Evolutionary conservation across 2,113 vertebrate genomes (phyloP).

Genomic region (Labeo rohita): DNA sequence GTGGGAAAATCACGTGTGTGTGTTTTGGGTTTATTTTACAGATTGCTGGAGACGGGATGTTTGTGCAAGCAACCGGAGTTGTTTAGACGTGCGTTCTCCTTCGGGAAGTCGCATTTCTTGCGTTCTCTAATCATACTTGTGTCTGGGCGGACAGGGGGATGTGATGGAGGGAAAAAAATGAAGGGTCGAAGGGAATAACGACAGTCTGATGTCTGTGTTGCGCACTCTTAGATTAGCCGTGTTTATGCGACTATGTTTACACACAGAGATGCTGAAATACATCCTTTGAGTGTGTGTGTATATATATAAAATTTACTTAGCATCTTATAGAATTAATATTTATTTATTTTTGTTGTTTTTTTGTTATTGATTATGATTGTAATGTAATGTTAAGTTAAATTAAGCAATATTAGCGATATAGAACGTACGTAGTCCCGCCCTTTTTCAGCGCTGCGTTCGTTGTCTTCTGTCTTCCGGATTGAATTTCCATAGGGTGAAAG

Average conservation of each 20-base stretch:
- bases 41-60: conserved; percentile 46
- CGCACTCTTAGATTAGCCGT: not conserved
- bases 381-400: no score
- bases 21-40: conserved; percentile 39
- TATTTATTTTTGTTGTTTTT: no score
- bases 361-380: no score
- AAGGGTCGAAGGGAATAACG: not conserved
- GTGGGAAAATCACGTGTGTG: conserved; percentile 30
- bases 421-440: no score
- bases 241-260: not conserved
- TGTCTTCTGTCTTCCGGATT: no score
- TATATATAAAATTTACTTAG: no score
- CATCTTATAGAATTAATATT: no score
- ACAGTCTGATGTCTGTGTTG: not conserved
- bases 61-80: conserved; percentile 36
- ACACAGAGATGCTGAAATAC: not conserved
- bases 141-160: conserved; percentile 12
- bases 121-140: conserved; percentile 30
- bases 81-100: conserved; percentile 36
- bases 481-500: no score
- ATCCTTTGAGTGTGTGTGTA: not conserved
- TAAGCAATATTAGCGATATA: no score
- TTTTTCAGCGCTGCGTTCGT: no score
- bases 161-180: not conserved
- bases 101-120: conserved; percentile 36